These are phyloP conservation scores for Poecilobothrus nobilitatus DNA, from an alignment of 2,888 invertebrate species.

Conservation along the genomic window DNA sequence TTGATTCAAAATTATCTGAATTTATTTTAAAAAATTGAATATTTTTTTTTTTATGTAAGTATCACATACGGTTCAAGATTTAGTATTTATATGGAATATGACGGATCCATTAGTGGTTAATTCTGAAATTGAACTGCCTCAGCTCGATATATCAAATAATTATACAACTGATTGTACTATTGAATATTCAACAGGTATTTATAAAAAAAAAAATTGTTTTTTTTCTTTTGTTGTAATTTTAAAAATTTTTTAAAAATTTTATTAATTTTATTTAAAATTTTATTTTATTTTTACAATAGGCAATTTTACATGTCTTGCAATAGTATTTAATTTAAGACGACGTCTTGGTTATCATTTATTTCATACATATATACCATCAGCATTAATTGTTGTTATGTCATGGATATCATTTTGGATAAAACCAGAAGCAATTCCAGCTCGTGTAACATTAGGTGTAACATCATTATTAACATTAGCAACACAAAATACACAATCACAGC, in stretches of 20 bases:
- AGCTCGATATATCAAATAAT: slow-evolving; percentile 74
- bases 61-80: slow-evolving; percentile 88
- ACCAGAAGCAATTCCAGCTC: slow-evolving; percentile 83
- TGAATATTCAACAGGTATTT: slow-evolving; percentile 67
- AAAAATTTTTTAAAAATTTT: too few relatives aligned
- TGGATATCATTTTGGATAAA: slow-evolving; percentile 97
- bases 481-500: slow-evolving; percentile 86
- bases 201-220: not conserved
- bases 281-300: slow-evolving; percentile 46
- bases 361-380: slow-evolving; percentile 87
- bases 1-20: too few relatives aligned
- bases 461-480: slow-evolving; percentile 80
- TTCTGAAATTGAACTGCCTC: slow-evolving; percentile 83
- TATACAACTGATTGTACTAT: slow-evolving; percentile 86
- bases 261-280: not conserved
- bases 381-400: slow-evolving; percentile 87
- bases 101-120: slow-evolving; percentile 83
- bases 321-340: slow-evolving; percentile 74
- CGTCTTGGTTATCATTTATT: slow-evolving; percentile 83
- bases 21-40: not conserved
- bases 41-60: slow-evolving; percentile 49
- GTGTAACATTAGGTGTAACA: slow-evolving; percentile 81
- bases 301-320: slow-evolving; percentile 87
- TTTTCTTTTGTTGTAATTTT: too few relatives aligned
- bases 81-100: slow-evolving; percentile 90